Percentiles rank a stretch among this genome's conserved stretches.
Conservation (phyloP, 2,888 invertebrate species). For the Altica lythri region DNA sequence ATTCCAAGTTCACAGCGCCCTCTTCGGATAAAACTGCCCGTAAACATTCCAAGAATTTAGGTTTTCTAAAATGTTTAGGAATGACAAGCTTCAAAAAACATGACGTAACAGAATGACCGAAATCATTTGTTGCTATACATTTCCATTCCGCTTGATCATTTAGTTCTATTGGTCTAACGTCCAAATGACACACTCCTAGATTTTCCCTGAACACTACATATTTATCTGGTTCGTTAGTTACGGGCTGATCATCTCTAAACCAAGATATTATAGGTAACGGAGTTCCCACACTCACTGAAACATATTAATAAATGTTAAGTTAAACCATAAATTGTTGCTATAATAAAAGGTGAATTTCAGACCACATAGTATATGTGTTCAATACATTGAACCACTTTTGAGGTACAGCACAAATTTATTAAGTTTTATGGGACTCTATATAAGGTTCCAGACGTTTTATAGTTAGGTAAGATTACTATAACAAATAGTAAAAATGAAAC, state of each 20-base stretch:
- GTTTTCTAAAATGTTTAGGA: conserved; percentile 87
- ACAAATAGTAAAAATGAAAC: too few relatives aligned
- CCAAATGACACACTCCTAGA: conserved; percentile 73
- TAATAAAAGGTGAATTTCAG: too few relatives aligned
- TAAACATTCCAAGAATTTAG: conserved; percentile 82
- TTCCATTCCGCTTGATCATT: conserved; percentile 92
- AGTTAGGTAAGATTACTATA: too few relatives aligned
- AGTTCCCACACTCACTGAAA: conserved; percentile 70
- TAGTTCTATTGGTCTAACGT: conserved; percentile 76
- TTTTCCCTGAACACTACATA: conserved; percentile 72
- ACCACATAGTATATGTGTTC: too few relatives aligned
- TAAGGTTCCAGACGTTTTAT: too few relatives aligned
- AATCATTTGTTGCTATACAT: conserved; percentile 86
- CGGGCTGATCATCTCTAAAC: conserved; percentile 84
- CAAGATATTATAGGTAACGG: conserved; percentile 83
- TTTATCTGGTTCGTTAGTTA: conserved; percentile 69
- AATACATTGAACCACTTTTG: too few relatives aligned
- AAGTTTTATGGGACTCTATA: too few relatives aligned
- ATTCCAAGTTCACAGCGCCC: conserved; percentile 86
- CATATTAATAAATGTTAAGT: too few relatives aligned
- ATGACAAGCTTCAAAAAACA: conserved; percentile 83
- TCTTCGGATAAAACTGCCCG: conserved; percentile 85
- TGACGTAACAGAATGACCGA: conserved; percentile 85
- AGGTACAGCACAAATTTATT: too few relatives aligned
- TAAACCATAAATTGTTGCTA: too few relatives aligned